Percentiles rank a stretch among this genome's conserved stretches.
Conservation (phyloP, 35 echinoderm and acorn worm genomes). For the Lytechinus pictus region DNA sequence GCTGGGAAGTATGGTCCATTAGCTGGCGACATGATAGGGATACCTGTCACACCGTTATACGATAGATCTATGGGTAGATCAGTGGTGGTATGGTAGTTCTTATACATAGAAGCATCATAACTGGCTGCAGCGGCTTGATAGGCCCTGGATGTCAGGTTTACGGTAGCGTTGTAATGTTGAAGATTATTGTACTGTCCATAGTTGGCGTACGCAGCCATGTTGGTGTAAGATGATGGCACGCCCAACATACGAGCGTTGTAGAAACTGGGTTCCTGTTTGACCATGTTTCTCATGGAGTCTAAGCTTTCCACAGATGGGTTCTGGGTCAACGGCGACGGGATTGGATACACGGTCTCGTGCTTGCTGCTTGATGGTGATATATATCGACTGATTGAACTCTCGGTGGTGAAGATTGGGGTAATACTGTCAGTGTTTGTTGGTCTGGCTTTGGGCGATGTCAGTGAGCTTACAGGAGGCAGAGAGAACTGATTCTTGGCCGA, state of each 20-base stretch:
- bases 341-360: slow-evolving; percentile 28
- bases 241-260: slow-evolving; percentile 69
- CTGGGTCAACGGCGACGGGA: slow-evolving; percentile 29
- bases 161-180: slow-evolving; percentile 75
- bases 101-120: slow-evolving; percentile 69
- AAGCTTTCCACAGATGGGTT: slow-evolving; percentile 54
- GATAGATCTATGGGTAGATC: slow-evolving; percentile 98
- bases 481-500: slow-evolving; percentile 64
- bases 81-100: slow-evolving; percentile 80
- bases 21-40: slow-evolving; percentile 69
- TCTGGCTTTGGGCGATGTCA: slow-evolving; percentile 55
- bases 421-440: slow-evolving; percentile 59
- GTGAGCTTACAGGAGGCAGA: slow-evolving; percentile 55
- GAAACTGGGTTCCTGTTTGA: slow-evolving; percentile 75
- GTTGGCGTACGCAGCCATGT: slow-evolving; percentile 87
- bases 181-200: slow-evolving; percentile 86
- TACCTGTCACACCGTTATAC: slow-evolving; percentile 78
- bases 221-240: slow-evolving; percentile 73
- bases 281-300: slow-evolving; percentile 17
- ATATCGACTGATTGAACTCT: slow-evolving; percentile 6
- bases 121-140: slow-evolving; percentile 70
- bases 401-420: slow-evolving; percentile 59
- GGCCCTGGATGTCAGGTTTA: slow-evolving; percentile 65
- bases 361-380: slow-evolving; percentile 34
- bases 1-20: slow-evolving; percentile 2